A percentile compares a stretch with the other conserved stretches of the same genome.
phyloP scores from a whole-genome alignment of 2,888 invertebrate species.

The Scaptomyza polygonia region DNA sequence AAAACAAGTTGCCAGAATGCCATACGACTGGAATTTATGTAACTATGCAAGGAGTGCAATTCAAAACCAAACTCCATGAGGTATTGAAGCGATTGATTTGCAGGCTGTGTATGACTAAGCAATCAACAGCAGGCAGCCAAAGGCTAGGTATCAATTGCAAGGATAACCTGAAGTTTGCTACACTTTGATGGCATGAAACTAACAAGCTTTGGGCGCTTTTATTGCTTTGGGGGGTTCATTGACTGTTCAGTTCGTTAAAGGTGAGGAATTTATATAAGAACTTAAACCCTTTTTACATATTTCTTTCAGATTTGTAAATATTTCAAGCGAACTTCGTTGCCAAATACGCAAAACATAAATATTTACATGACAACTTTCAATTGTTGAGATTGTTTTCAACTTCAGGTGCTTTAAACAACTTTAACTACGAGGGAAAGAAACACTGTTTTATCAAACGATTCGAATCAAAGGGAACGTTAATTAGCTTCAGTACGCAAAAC shows the following conservation, averaged over 20 bases:
- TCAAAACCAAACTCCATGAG: conserved; percentile 9
- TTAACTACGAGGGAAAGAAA: conserved; percentile 14
- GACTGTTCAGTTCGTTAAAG: not conserved
- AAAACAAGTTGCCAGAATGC: conserved; percentile 1
- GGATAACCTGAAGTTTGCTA: conserved; percentile 10
- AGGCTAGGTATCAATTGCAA: conserved; percentile 13
- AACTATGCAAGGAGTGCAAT: conserved; percentile 12
- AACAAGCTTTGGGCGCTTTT: not conserved
- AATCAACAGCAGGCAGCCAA: conserved; percentile 19
- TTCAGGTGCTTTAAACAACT: conserved; percentile 2
- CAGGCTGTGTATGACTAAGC: conserved; percentile 2
- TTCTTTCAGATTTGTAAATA: not conserved
- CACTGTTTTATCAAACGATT: conserved; percentile 41
- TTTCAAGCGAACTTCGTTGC: not conserved
- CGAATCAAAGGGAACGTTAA: conserved; percentile 47
- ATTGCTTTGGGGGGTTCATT: conserved; percentile 6
- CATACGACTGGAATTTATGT: conserved; percentile 5
- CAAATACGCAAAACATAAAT: not conserved
- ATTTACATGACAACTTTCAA: not conserved
- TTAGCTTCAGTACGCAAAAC: conserved; percentile 36
- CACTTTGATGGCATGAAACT: not conserved
- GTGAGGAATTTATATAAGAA: not conserved
- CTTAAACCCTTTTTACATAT: not conserved
- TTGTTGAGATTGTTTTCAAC: not conserved
- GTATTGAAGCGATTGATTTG: not conserved